phyloP scores from a whole-genome alignment of 2,888 invertebrate genomes.

The Philereme vetulata region DNA sequence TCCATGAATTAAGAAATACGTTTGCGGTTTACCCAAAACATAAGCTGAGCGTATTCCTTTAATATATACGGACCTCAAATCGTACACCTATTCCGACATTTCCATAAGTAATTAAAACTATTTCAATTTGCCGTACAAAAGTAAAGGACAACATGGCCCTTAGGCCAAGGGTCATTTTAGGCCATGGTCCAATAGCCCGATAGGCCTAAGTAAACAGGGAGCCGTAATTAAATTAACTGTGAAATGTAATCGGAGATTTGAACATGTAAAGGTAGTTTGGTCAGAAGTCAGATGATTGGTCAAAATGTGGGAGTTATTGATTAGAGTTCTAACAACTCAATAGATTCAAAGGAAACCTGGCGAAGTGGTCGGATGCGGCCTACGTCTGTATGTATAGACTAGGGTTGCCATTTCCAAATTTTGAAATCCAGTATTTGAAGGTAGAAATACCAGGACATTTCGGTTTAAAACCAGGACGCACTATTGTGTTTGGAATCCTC shows the following conservation, averaged over 20 bases:
- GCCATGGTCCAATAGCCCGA: slow-evolving; percentile 45
- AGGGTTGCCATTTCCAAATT: too few species aligned
- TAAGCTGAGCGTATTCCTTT: background rate
- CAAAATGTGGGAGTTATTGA: too few species aligned
- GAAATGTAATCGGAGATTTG: slow-evolving; percentile 52
- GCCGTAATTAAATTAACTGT: slow-evolving; percentile 54
- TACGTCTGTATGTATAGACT: too few species aligned
- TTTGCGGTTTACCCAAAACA: too few species aligned
- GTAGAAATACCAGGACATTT: too few species aligned
- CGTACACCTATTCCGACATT: slow-evolving; percentile 27
- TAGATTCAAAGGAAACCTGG: too few species aligned
- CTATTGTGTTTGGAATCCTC: too few species aligned
- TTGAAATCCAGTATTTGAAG: too few species aligned
- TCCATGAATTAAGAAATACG: too few species aligned
- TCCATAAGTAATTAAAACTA: slow-evolving; percentile 34
- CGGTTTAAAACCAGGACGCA: too few species aligned
- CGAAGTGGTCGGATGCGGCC: too few species aligned
- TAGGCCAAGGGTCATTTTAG: slow-evolving; percentile 41
- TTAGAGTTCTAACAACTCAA: too few species aligned
- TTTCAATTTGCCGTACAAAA: slow-evolving; percentile 35
- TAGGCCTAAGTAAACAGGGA: slow-evolving; percentile 57
- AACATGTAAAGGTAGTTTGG: slow-evolving; percentile 38
- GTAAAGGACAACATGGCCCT: slow-evolving; percentile 28
- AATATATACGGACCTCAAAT: slow-evolving; percentile 12
- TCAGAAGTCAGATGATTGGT: background rate